phyloP scores from a whole-genome alignment of 2,888 invertebrate genomes.

The Deilephila porcellus region DNA sequence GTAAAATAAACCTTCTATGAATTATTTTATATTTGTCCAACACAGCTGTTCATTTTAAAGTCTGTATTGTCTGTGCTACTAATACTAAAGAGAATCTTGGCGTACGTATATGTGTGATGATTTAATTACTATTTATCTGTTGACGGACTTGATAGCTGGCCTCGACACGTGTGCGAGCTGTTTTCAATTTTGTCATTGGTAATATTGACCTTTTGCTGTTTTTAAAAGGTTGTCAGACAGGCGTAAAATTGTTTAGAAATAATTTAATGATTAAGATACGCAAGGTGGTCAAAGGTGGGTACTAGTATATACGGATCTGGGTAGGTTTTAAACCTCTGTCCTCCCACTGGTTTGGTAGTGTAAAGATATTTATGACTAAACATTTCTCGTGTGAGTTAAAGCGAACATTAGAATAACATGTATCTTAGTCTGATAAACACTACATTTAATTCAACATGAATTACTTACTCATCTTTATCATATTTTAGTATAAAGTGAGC shows the following conservation, averaged over 20 bases:
- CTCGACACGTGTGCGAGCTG: not conserved
- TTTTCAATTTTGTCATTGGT: not conserved
- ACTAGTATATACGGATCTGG: no score
- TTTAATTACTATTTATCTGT: conserved; percentile 2
- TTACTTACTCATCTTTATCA: not conserved
- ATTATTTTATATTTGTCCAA: no score
- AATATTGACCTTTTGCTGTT: not conserved
- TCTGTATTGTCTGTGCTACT: not conserved
- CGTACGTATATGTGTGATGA: not conserved
- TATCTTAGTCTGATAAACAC: not conserved
- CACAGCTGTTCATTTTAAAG: no score
- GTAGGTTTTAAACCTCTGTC: no score
- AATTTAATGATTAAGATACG: no score
- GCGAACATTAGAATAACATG: not conserved
- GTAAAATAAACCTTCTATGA: no score
- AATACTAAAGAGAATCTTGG: not conserved
- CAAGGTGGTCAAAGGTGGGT: no score
- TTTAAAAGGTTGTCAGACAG: not conserved
- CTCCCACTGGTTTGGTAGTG: no score
- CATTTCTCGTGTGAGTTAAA: not conserved
- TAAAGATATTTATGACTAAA: not conserved
- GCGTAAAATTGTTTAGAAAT: no score
- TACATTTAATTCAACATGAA: not conserved
- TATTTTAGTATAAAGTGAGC: not conserved
- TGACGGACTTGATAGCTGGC: not conserved